Base-by-base conservation (phyloP, 2,888 invertebrate genomes). In the Drosophila kanekoi region DNA sequence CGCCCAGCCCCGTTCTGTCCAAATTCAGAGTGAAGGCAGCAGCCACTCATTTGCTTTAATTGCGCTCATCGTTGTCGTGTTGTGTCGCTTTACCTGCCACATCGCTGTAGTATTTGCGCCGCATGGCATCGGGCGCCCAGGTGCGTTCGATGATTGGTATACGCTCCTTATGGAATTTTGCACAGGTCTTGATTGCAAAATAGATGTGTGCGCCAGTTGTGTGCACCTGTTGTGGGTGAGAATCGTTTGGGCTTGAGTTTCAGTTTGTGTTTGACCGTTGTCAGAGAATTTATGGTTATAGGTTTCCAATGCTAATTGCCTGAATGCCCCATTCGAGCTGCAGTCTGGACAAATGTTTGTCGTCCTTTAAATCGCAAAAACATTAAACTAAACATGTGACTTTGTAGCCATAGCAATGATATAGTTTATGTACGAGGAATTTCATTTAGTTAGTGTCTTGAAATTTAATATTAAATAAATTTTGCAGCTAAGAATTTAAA, bases 171-270 rank as follows among this genome's bases (percentile, higher is more conserved):
- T 98, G 98, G 93, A 95, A 97, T 88, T 96, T 96, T 72, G 94
- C 93, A 93, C 97, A 98, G 1, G 98, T 98, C 94, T 98, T 98
- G 72, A 98, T 96, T 62, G 97, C 98, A 93, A 98, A 92, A 80
- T 92, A 92, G 67, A 92, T 90, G 67, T 90, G 67, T 44, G 80
- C 72, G 18, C 74, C 74, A 18, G 69, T 77, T 43, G 89, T 80
- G 57, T 79, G 73, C 67, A 72, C 48, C 88, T 87, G 77, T 75
- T 73, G 80, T 64, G 48, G 48, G 52, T 33, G 51, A 41, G 47
- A 47, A 51, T 60, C 51, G 49, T 57, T 71, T 48, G 56, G 35
- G 47, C 32, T 37, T 37, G 9, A 47, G 44, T 33, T 16, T 52
- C 11, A 44, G 60, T 64, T 68, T 67, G 56, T 49, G 64, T 61